Percentiles rank a stretch among this genome's conserved stretches.
Conservation (phyloP, 1,140 invertebrate genomes). For the Sitodiplosis mosellana region DNA sequence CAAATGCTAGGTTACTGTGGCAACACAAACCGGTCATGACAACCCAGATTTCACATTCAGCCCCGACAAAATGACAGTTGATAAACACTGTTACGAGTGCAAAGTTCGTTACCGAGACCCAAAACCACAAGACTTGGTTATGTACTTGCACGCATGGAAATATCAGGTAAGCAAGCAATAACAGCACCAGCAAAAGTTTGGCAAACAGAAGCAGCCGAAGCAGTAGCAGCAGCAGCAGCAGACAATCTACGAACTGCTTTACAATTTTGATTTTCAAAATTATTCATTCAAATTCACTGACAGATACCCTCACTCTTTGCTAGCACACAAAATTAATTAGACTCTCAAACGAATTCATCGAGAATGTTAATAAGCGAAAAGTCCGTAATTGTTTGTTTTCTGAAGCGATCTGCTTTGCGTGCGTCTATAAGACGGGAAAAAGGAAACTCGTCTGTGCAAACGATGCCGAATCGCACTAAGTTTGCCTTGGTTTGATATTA, state of each 20-base stretch:
- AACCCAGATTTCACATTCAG: slow-evolving; percentile 46
- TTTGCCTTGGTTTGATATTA: not conserved
- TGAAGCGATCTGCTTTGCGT: too few species aligned
- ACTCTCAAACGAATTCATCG: too few species aligned
- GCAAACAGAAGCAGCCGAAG: not conserved
- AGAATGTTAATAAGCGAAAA: too few species aligned
- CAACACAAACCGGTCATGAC: slow-evolving; percentile 64
- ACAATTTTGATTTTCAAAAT: not conserved
- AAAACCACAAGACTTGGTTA: slow-evolving; percentile 71
- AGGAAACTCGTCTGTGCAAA: too few species aligned
- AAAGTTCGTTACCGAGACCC: slow-evolving; percentile 81
- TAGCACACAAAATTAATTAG: too few species aligned
- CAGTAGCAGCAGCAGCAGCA: not conserved
- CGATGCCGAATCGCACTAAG: not conserved
- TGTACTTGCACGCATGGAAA: slow-evolving; percentile 89
- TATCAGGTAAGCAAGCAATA: slow-evolving; percentile 47
- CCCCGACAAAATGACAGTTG: slow-evolving; percentile 55
- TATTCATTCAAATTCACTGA: not conserved
- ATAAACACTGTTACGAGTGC: slow-evolving; percentile 83
- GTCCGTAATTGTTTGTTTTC: too few species aligned
- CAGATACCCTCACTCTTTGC: not conserved
- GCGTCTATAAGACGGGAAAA: too few species aligned
- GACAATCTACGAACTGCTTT: not conserved
- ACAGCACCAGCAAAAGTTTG: not conserved
- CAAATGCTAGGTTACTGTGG: slow-evolving; percentile 41